Base-by-base conservation (phyloP, 2,797 vertebrate genomes). In the Gadopsis bispinosus region DNA sequence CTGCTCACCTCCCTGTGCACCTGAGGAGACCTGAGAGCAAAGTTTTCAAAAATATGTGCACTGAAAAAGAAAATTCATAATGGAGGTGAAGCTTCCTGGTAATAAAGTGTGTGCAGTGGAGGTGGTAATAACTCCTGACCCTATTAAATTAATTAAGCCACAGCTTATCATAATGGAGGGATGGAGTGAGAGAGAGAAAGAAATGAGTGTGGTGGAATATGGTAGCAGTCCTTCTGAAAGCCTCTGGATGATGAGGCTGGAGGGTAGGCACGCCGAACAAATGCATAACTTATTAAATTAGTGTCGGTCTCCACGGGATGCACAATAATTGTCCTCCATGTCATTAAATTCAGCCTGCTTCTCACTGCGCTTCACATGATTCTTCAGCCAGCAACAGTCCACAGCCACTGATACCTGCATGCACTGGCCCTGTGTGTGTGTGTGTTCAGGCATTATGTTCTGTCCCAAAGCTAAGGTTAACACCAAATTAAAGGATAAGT, bases 141-240 rank as follows among this genome's bases (percentile, higher is more conserved):
- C 91, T 94, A 91, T 94, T 94, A 91, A 94, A 93, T 95, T 95
- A 95, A 95, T 95, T 95, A 95, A 95, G 86, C 75, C 86, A 80
- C 70, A 84, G 88, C 91, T 93, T 91, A 91, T 92, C 84, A 91
- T 93, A 88, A 94, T 76, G 82, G 83, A 35, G 54, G 69, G 63
- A 73, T 43, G 68, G 58, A 73, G 26, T 61, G 33, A 41, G 26
- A 60, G 56, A 53, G 22, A 22, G 26, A 65, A 69, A 59, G 69
- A 73, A 77, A 60, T 56, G 41, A 78, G 76, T 47, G 65, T 77
- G 73, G 33, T 31, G 81, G 79, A 83, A 86, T 89, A 74, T 82
- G 80, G 64, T 74, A 73, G 85, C 65, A 74, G 88, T 86, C 91
- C 91, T 92, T 83, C 54, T 58, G 93, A 90, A 91, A 91, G 88